Base-by-base conservation (phyloP, 1,140 invertebrate genomes). In the Nephila pilipes region DNA sequence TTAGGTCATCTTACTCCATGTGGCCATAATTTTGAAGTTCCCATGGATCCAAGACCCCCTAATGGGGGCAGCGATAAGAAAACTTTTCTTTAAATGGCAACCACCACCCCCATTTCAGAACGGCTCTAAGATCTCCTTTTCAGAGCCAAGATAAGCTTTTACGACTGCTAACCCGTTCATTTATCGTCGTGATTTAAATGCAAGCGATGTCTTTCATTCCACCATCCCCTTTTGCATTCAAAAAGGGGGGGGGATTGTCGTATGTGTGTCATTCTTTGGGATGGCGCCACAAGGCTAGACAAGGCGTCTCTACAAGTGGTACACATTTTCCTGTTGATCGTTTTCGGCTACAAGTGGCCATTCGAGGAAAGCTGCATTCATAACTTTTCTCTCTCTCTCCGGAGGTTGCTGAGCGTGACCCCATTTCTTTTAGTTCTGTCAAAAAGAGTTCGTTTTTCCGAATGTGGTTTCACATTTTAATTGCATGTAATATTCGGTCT, bases 301-400 rank as follows among this genome's bases (percentile, higher is more conserved):
- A 57, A 85, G 85, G 36, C 85, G 79, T 81, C 75, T 90, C 89
- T 90, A 90, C 89, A 90, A 90, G 89, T 90, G 89, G 89, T 63
- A 32, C 89, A 87, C 69, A 90, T 90, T 90, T 90, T 83, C 89
- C 89, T 90, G 89, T 90, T 90, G 89, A 90, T 90, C 89, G 89
- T 81, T 90, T 81, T 81, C 25, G 54, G 89, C 89, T 81, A 90
- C 89, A 90, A 90, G 89, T 90, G 89, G 89, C 89, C 29, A 83
- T 83, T 83, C 0, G 38, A 55, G 20, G 38, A 25, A 10, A 46
- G 10, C 57, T 18, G 32, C 55, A 83, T 83, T 60, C 79, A 90
- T 83, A 81, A 83, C 79, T 81, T 60, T 18, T 81, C 65, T 80
- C 60, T 90, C 38, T 87, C 36, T 87, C 58, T n/a, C 60, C 38